phyloP scores from a whole-genome alignment of 2,888 invertebrate species.

The Automeris io region DNA sequence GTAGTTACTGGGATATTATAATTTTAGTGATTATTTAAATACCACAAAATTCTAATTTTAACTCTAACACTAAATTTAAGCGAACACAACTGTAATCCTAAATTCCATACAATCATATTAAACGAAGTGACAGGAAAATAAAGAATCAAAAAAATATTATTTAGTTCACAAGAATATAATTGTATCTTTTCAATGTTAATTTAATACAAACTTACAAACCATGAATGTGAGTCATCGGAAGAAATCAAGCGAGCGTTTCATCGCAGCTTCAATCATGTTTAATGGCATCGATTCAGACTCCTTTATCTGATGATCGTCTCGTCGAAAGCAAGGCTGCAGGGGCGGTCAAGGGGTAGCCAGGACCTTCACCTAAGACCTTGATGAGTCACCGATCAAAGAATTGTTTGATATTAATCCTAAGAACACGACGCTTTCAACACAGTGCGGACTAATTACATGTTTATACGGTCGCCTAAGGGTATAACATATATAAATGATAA shows the following conservation, averaged over 20 bases:
- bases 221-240: constrained; percentile 21
- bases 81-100: too few relatives aligned
- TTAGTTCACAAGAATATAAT: too few relatives aligned
- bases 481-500: constrained; percentile 1
- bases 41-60: too few relatives aligned
- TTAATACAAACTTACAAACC: constrained; percentile 20
- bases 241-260: constrained; percentile 25
- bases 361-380: constrained; percentile 59
- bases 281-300: constrained; percentile 33
- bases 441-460: constrained; percentile 54
- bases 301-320: constrained; percentile 49
- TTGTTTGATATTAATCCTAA: constrained; percentile 62
- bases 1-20: too few relatives aligned
- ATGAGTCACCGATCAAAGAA: constrained; percentile 53
- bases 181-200: constrained; percentile 23
- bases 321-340: constrained; percentile 68
- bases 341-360: constrained; percentile 65
- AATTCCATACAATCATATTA: too few relatives aligned
- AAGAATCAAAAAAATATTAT: too few relatives aligned
- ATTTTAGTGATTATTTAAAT: too few relatives aligned
- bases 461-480: constrained; percentile 35
- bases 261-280: constrained; percentile 37
- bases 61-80: too few relatives aligned
- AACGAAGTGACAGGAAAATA: too few relatives aligned
- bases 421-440: constrained; percentile 38